Conservation (phyloP, 2,113 vertebrate genomes). For the Plestiodon gilberti region DNA sequence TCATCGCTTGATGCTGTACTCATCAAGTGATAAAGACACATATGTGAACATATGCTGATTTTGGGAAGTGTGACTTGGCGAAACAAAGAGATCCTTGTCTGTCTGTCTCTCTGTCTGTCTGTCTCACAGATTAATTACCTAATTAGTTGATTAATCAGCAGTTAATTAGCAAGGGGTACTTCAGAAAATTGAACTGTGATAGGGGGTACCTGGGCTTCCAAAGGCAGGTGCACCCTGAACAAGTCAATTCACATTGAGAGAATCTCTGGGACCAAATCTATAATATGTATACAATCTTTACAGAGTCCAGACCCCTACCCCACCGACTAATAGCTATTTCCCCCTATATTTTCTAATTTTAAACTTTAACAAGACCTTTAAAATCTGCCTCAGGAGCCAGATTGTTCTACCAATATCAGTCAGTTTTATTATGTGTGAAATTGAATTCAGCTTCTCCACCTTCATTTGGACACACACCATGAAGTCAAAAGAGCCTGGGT, state of each 20-base stretch:
- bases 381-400: slow-evolving; percentile 3
- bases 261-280: neutral
- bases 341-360: neutral
- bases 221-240: too few species aligned
- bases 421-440: slow-evolving; percentile 33
- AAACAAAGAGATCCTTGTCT: neutral
- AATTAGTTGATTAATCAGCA: too few species aligned
- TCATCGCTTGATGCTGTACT: neutral
- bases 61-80: too few species aligned
- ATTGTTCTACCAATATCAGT: neutral
- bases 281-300: neutral
- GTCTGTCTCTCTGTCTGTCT: too few species aligned
- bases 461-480: slow-evolving; percentile 26
- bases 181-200: too few species aligned
- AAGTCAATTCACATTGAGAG: too few species aligned
- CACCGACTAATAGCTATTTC: neutral
- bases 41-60: neutral
- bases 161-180: too few species aligned
- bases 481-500: slow-evolving; percentile 8
- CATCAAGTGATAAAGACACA: neutral
- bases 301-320: neutral
- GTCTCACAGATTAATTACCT: too few species aligned
- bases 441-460: slow-evolving; percentile 12
- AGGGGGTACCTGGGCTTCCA: too few species aligned
- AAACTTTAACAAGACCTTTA: slow-evolving; percentile 12